Percentiles rank a stretch among this genome's conserved stretches.
These are phyloP conservation scores for Trididemnum clinides DNA, from an alignment of 23 tunicate species.

Conservation along the genomic window DNA sequence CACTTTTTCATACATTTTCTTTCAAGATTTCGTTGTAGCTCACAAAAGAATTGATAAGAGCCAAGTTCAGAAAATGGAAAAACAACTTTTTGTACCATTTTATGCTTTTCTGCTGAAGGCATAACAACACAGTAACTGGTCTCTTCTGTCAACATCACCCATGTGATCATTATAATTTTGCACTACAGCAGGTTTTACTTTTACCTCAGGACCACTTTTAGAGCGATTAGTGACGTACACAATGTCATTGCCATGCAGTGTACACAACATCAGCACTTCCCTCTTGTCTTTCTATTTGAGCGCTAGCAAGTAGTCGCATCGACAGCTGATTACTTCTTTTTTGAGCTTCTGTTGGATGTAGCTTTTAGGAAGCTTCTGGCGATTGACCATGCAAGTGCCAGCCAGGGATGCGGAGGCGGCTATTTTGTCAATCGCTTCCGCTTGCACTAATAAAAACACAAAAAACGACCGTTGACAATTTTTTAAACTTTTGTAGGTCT, in stretches of 20 bases:
- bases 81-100: conserved; percentile 32
- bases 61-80: conserved; percentile 22
- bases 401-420: no score
- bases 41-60: conserved; percentile 1
- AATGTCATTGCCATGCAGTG: conserved; percentile 8
- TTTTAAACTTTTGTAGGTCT: no score
- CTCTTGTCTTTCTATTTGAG: conserved; percentile 37
- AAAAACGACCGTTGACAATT: no score
- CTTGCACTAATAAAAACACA: no score
- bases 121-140: conserved; percentile 21
- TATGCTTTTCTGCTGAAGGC: neutral
- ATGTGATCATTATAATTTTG: neutral
- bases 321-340: neutral
- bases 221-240: neutral
- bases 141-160: neutral
- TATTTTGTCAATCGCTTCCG: no score
- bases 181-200: neutral
- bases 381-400: conserved; percentile 34
- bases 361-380: neutral
- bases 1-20: no score
- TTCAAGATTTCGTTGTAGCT: neutral
- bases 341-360: neutral
- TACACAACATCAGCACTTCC: conserved; percentile 34
- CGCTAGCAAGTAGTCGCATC: neutral
- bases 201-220: neutral